Evolutionary conservation across 1,140 invertebrate genomes (phyloP), one percentile per base, ranked within the genome.

Genomic region (Adoxophyes honmai): DNA sequence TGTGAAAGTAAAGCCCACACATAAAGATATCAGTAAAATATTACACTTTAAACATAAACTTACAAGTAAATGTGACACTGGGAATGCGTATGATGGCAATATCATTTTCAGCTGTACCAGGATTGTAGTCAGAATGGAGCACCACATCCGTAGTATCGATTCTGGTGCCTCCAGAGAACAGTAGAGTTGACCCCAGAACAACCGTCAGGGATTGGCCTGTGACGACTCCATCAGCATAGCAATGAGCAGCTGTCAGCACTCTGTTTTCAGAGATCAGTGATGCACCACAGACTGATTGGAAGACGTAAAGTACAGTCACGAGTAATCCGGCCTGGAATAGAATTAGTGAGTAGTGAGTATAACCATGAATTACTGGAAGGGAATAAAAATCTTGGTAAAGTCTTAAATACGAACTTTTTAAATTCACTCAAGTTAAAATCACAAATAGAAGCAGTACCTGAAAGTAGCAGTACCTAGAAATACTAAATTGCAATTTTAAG

Each of bases 201-300:
- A 55, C 53, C 5, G 35, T 38, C 28, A 48, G 21, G n/a, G 42
- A 16, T 7, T 48, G 16, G 14, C 16, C 42, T 10, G 16, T 48
- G n/a, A 18, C 7, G 0, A 21, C 28, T n/a, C 42, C 42, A n/a
- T 48, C 42, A 10, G n/a, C 0, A 33, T 48, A 48, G 42, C 89
- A 90, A 55, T 90, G 89, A 38, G 87, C 89, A 7, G 89, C 88
- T 0, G 88, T 90, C 3, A 90, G 60, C 8, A 90, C 70, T 69
- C 79, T 89, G 1, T 61, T 57, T 38, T 89, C 76, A n/a, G 86
- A 89, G 14, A 90, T 78, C 34, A 90, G 52, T 5, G 86, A 83
- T 2, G 87, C 89, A 4, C 83, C 88, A 64, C 89, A 90, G n/a
- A 48, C 11, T 4, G 42, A 48, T 21, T 21, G 42, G 28, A 21